Evolutionary conservation across 2,888 invertebrate genomes (phyloP).

Genomic region (Anorthoa munda): DNA sequence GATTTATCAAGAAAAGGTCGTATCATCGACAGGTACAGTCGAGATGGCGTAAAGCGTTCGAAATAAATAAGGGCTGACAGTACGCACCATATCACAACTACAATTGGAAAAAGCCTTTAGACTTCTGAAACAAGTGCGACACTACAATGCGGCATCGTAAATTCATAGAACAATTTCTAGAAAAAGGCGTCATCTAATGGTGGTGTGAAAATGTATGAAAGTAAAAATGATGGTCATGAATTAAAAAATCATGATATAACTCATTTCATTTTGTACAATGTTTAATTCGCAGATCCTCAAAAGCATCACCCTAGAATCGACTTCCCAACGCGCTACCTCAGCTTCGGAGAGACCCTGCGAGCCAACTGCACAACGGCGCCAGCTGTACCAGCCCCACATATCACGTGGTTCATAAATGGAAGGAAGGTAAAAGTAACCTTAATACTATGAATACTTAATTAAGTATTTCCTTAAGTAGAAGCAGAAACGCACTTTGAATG

Average conservation of each 20-base stretch:
- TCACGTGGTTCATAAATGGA: slow-evolving; percentile 95
- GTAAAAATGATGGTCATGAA: neutral
- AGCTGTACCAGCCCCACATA: slow-evolving; percentile 93
- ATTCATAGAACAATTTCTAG: neutral
- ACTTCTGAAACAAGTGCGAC: neutral
- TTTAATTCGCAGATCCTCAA: slow-evolving; percentile 82
- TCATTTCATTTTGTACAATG: neutral
- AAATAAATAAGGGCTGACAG: neutral
- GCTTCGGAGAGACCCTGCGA: slow-evolving; percentile 85
- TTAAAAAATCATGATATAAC: neutral
- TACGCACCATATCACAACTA: neutral
- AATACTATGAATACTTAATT: neutral
- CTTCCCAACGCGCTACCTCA: slow-evolving; percentile 85
- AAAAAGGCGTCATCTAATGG: too few species aligned
- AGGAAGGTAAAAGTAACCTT: slow-evolving; percentile 89
- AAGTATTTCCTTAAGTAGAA: neutral
- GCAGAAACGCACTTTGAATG: neutral
- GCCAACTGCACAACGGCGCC: slow-evolving; percentile 92
- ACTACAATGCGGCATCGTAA: neutral
- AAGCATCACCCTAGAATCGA: slow-evolving; percentile 89
- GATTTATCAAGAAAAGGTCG: neutral
- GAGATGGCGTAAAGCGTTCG: neutral
- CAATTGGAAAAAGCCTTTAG: neutral
- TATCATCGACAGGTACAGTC: neutral
- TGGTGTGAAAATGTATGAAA: neutral